A percentile compares a stretch with the other conserved stretches of the same genome.
Conservation (phyloP, 2,113 vertebrate species). For the Tupaia tana region DNA sequence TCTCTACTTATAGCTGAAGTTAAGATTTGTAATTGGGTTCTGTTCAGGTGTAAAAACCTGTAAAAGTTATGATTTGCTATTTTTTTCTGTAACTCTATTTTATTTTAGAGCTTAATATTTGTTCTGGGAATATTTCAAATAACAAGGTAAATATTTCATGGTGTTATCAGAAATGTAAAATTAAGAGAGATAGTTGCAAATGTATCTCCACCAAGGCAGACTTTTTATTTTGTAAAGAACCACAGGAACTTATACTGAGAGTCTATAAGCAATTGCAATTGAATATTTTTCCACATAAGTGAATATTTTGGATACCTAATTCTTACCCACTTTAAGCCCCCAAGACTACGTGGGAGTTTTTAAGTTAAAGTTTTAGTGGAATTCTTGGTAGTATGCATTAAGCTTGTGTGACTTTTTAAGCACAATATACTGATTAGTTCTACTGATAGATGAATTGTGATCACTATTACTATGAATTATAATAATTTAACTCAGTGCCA, state of each 20-base stretch:
- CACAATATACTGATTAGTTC: not conserved
- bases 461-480: conserved; percentile 29
- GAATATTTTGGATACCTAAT: not conserved
- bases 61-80: conserved; percentile 34
- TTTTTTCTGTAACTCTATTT: not conserved
- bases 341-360: not conserved
- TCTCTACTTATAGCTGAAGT: not conserved
- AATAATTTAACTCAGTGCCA: conserved; percentile 3
- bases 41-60: conserved; percentile 30
- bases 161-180: conserved; percentile 12
- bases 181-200: conserved; percentile 22
- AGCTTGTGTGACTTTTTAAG: conserved; percentile 41
- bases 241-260: not conserved
- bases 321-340: conserved; percentile 11
- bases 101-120: conserved; percentile 59
- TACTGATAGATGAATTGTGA: not conserved
- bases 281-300: not conserved
- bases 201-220: not conserved
- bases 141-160: conserved; percentile 31
- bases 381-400: not conserved
- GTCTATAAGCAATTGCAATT: not conserved
- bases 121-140: conserved; percentile 19
- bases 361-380: conserved; percentile 14
- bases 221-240: conserved; percentile 42
- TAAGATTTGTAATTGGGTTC: conserved; percentile 19